Percentiles rank a stretch among this genome's conserved stretches.
phyloP scores from a whole-genome alignment of 2,888 invertebrate species.

The Apamea monoglypha region DNA sequence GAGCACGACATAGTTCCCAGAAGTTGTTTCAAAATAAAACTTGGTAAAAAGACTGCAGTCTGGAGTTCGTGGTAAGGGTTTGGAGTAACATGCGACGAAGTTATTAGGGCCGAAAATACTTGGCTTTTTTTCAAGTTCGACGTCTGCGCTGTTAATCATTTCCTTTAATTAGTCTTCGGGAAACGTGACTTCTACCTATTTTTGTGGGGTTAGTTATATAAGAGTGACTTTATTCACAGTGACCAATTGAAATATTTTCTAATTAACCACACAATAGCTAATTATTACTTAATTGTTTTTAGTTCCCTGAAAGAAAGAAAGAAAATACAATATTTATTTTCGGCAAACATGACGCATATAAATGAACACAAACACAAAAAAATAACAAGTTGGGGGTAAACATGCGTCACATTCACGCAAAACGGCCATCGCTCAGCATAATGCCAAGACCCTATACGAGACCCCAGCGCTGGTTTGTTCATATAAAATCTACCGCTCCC shows the following conservation, averaged over 20 bases:
- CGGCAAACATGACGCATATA: too few relatives aligned
- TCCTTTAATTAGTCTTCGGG: conserved; percentile 33
- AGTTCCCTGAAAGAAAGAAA: too few relatives aligned
- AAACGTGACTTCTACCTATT: neutral
- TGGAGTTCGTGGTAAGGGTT: conserved; percentile 43
- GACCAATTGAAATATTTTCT: neutral
- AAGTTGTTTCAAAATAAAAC: conserved; percentile 58
- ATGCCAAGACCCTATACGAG: too few relatives aligned
- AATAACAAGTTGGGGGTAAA: too few relatives aligned
- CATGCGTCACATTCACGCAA: too few relatives aligned
- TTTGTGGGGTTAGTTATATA: neutral
- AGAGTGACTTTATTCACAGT: neutral
- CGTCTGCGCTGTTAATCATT: conserved; percentile 26
- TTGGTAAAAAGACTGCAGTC: conserved; percentile 58
- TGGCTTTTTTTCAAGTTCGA: conserved; percentile 20
- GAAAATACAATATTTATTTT: too few relatives aligned
- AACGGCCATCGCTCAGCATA: too few relatives aligned
- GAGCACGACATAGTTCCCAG: conserved; percentile 53
- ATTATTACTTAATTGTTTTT: neutral
- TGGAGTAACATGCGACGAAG: conserved; percentile 41
- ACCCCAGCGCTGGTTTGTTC: too few relatives aligned
- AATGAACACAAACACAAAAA: too few relatives aligned
- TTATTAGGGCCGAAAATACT: conserved; percentile 40
- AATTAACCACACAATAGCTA: neutral
- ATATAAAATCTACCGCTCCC: neutral